Conservation (phyloP, 2,797 vertebrate species). For the Artibeus lituratus region DNA sequence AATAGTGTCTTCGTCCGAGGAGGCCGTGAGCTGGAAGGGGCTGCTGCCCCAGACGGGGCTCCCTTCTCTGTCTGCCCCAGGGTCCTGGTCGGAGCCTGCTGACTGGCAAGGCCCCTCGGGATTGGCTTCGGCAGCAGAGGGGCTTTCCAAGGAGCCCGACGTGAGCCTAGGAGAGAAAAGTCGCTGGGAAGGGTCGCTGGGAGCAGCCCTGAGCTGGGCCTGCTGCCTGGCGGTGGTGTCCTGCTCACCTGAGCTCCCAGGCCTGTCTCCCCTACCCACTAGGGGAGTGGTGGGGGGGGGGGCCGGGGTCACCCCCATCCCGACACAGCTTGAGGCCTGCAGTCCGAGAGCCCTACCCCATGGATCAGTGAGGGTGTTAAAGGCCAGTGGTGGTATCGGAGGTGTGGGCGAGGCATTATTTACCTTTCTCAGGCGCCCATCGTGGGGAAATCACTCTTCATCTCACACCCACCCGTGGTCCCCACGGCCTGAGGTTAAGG, state of each 20-base stretch:
- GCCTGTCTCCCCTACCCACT: not conserved
- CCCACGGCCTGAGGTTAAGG: not conserved
- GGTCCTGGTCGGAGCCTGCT: slow-evolving; percentile 86
- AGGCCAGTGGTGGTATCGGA: not conserved
- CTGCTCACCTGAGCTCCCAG: not conserved
- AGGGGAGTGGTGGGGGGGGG: not conserved
- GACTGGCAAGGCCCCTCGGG: slow-evolving; percentile 85
- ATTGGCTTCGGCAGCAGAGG: slow-evolving; percentile 82
- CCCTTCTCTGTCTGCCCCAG: slow-evolving; percentile 82
- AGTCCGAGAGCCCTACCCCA: not conserved
- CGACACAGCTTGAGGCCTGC: not conserved
- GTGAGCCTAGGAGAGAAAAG: slow-evolving; percentile 85
- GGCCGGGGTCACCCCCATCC: not conserved
- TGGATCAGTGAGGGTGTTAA: not conserved
- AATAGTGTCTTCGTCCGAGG: slow-evolving; percentile 93
- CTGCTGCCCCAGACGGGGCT: slow-evolving; percentile 83
- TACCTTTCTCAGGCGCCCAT: not conserved
- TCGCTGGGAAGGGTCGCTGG: not conserved
- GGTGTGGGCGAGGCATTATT: not conserved
- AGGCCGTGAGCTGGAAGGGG: slow-evolving; percentile 86
- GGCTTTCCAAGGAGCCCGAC: slow-evolving; percentile 85
- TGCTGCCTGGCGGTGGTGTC: not conserved
- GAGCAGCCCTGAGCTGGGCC: too few species aligned
- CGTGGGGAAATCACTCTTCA: not conserved
- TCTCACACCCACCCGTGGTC: not conserved